Evolutionary conservation across 2,888 invertebrate species (phyloP).

Genomic region (Therioaphis trifolii): DNA sequence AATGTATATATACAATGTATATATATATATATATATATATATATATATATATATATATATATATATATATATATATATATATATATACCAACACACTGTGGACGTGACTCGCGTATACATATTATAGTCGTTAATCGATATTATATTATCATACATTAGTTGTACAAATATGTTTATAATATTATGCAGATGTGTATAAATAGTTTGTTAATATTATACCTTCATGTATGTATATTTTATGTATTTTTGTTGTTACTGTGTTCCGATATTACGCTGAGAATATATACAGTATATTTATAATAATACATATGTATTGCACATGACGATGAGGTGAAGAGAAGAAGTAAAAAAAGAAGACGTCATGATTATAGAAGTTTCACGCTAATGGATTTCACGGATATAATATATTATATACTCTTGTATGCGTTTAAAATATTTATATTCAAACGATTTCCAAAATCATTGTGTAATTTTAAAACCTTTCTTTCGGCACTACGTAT

Average conservation of each 20-base stretch:
- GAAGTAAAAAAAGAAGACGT: constrained; percentile 39
- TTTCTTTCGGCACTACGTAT: constrained; percentile 20
- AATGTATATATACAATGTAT: not conserved
- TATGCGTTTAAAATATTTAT: constrained; percentile 11
- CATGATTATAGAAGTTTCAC: constrained; percentile 24
- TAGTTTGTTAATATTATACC: not conserved
- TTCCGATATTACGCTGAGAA: not conserved
- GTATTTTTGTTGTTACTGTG: not conserved
- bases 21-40: too few species aligned
- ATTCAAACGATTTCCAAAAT: constrained; percentile 17
- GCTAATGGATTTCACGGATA: constrained; percentile 56
- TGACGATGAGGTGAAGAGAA: not conserved
- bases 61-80: too few species aligned
- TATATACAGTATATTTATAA: too few species aligned
- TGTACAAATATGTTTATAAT: too few species aligned
- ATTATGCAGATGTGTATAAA: too few species aligned
- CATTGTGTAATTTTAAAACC: constrained; percentile 15
- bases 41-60: too few species aligned
- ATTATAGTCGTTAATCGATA: too few species aligned
- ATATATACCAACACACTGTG: too few species aligned
- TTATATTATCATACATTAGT: too few species aligned
- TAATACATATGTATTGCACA: not conserved
- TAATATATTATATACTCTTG: too few species aligned
- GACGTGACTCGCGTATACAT: too few species aligned
- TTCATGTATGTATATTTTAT: not conserved